Conservation (phyloP, 2,113 vertebrate species). For the Megaceryle maxima region DNA sequence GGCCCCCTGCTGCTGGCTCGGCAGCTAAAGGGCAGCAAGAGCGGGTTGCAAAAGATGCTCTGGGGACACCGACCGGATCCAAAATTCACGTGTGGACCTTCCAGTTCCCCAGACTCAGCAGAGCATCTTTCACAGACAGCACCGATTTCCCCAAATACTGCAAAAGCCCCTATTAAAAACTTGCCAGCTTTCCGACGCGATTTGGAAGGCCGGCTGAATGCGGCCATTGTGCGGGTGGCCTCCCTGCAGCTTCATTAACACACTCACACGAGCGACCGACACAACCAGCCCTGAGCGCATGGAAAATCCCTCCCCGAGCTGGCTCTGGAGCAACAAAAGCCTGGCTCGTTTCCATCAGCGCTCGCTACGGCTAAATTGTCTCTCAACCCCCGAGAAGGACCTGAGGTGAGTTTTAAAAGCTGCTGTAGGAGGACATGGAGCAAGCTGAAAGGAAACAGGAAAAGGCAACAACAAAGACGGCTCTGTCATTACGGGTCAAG, state of each 20-base stretch:
- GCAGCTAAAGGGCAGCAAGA: not conserved
- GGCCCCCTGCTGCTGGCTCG: not conserved
- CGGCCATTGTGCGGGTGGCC: not conserved
- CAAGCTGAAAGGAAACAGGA: not conserved
- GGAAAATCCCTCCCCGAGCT: not conserved
- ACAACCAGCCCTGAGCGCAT: not conserved
- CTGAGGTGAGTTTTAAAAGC: slow-evolving; percentile 44
- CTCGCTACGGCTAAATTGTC: not conserved
- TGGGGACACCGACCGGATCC: not conserved
- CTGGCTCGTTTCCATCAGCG: not conserved
- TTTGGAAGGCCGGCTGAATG: slow-evolving; percentile 30
- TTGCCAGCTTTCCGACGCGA: not conserved
- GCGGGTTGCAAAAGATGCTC: not conserved
- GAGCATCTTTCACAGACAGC: not conserved
- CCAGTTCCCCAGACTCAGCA: not conserved
- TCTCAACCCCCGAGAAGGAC: not conserved
- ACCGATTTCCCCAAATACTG: not conserved
- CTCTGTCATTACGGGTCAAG: slow-evolving; percentile 9
- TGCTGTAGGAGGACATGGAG: not conserved
- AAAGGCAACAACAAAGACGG: not conserved
- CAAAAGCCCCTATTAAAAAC: not conserved
- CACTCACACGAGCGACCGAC: not conserved
- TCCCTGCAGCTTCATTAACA: slow-evolving; percentile 39
- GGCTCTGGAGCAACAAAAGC: not conserved
- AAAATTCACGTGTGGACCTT: not conserved